Evolutionary conservation across 2,797 vertebrate genomes (phyloP).

Genomic region (Sebastes taczanowskii): DNA sequence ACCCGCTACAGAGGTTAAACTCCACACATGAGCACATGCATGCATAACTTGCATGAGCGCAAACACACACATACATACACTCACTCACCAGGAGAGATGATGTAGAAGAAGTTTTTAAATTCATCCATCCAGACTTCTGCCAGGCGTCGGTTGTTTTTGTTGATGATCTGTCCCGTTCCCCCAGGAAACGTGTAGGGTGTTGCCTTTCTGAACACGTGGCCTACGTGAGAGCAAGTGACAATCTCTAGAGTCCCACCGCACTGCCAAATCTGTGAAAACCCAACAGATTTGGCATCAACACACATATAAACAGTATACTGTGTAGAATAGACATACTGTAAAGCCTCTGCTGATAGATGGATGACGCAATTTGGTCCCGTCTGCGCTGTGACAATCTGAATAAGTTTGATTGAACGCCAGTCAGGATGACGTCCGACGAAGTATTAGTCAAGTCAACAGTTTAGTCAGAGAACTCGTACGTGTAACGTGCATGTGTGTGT

Average conservation of each 20-base stretch:
- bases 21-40: constrained; percentile 38
- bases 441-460: constrained; percentile 40
- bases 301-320: neutral
- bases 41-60: neutral
- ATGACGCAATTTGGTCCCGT: constrained; percentile 7
- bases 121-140: constrained; percentile 99
- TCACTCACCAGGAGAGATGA: constrained; percentile 95
- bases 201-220: constrained; percentile 99
- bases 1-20: constrained; percentile 60
- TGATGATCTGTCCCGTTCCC: constrained; percentile 98
- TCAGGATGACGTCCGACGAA: constrained; percentile 30
- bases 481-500: constrained; percentile 9
- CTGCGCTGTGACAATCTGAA: constrained; percentile 45
- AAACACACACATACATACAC: fast-evolving
- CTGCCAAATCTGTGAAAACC: constrained; percentile 92
- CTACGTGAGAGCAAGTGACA: constrained; percentile 97
- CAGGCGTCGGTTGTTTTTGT: constrained; percentile 97
- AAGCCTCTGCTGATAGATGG: constrained; percentile 14
- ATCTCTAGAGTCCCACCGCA: constrained; percentile 98
- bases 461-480: constrained; percentile 31
- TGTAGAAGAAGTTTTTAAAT: constrained; percentile 99
- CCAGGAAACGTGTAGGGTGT: constrained; percentile 98
- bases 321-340: neutral
- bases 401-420: constrained; percentile 29
- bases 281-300: neutral